Evolutionary conservation across 2,797 vertebrate species (phyloP).

Genomic region (Lateolabrax maculatus): DNA sequence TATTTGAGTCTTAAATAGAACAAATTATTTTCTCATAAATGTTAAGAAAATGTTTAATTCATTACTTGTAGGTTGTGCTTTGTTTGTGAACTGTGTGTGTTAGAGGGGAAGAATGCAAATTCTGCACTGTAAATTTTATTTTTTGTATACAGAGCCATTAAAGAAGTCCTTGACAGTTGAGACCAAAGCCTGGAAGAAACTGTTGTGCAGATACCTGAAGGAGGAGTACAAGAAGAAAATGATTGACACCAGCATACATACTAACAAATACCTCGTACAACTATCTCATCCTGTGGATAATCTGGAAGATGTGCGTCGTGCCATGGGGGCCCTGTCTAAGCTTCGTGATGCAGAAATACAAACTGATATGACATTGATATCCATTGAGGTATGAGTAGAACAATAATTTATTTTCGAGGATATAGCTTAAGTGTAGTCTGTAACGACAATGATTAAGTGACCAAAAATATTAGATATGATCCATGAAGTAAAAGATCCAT

Average conservation of each 20-base stretch:
- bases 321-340: slow-evolving; percentile 83
- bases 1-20: not conserved
- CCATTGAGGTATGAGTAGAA: slow-evolving; percentile 85
- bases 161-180: slow-evolving; percentile 84
- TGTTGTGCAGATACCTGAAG: slow-evolving; percentile 86
- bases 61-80: not conserved
- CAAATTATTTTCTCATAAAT: not conserved
- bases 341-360: slow-evolving; percentile 85
- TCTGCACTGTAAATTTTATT: not conserved
- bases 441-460: not conserved
- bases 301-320: slow-evolving; percentile 87
- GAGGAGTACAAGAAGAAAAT: slow-evolving; percentile 88
- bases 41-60: not conserved
- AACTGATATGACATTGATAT: slow-evolving; percentile 87
- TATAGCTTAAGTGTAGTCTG: not conserved
- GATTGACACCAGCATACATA: slow-evolving; percentile 78
- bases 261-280: slow-evolving; percentile 76
- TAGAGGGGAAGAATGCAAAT: not conserved
- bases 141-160: slow-evolving; percentile 65
- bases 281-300: slow-evolving; percentile 85
- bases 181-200: slow-evolving; percentile 88
- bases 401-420: not conserved
- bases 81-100: not conserved
- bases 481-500: not conserved
- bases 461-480: not conserved